Conservation (phyloP, 2,113 vertebrate species). For the Syngnathus typhle region DNA sequence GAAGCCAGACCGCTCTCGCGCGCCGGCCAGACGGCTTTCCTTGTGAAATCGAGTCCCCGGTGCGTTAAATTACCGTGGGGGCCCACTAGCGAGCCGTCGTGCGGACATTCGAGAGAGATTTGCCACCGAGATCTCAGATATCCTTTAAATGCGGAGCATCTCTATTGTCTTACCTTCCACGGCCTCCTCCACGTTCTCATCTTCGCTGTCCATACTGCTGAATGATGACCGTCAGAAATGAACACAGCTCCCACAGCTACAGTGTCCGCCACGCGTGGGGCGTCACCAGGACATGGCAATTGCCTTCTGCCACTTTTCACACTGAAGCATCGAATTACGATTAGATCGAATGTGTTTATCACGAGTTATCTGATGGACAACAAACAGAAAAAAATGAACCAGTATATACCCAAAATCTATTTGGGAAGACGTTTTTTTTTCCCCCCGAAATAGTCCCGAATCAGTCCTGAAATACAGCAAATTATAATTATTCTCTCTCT, state of each 20-base stretch:
- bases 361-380: too few species aligned
- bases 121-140: not conserved
- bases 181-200: not conserved
- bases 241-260: not conserved
- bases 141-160: not conserved
- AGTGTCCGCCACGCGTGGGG: not conserved
- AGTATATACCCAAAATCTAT: too few species aligned
- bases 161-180: constrained; percentile 1
- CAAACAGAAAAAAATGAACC: too few species aligned
- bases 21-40: not conserved
- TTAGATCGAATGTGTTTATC: too few species aligned
- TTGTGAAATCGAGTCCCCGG: not conserved
- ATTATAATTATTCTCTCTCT: too few species aligned
- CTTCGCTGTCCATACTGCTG: constrained; percentile 7
- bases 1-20: not conserved
- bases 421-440: too few species aligned
- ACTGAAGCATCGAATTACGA: too few species aligned
- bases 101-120: not conserved
- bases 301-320: not conserved
- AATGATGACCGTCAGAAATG: not conserved
- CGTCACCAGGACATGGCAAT: not conserved
- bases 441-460: too few species aligned
- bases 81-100: not conserved
- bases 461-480: too few species aligned
- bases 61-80: not conserved